Conservation (phyloP, 1,140 invertebrate species). For the Phthorimaea operculella region DNA sequence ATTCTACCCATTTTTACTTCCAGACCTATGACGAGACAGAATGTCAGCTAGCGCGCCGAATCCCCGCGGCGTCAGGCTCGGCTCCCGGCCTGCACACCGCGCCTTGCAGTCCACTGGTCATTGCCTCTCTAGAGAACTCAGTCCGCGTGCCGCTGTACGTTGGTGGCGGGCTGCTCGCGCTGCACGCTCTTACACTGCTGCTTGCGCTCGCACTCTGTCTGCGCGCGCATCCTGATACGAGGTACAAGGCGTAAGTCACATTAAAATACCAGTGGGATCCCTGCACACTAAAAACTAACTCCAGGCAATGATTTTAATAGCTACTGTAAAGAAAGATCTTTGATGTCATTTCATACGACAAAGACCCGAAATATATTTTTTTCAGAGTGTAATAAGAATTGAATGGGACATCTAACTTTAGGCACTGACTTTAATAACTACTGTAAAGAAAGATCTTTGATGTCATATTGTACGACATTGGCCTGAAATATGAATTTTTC, state of each 20-base stretch:
- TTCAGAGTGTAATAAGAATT: too few relatives aligned
- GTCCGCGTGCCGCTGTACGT: conserved; percentile 30
- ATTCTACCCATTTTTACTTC: neutral
- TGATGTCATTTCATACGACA: too few relatives aligned
- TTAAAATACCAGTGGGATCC: too few relatives aligned
- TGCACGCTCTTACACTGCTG: conserved; percentile 35
- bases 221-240: conserved; percentile 23
- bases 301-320: too few relatives aligned
- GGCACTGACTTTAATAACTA: too few relatives aligned
- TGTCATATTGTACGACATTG: too few relatives aligned
- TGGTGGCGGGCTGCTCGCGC: conserved; percentile 29
- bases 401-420: too few relatives aligned
- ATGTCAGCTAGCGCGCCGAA: conserved; percentile 24
- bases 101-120: conserved; percentile 26
- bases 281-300: too few relatives aligned
- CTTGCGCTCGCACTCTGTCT: conserved; percentile 38
- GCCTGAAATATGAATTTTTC: too few relatives aligned
- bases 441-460: too few relatives aligned
- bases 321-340: too few relatives aligned
- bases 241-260: conserved; percentile 34
- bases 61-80: conserved; percentile 19
- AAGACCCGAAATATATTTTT: too few relatives aligned
- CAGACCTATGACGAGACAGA: neutral
- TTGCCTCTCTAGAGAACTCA: conserved; percentile 19
- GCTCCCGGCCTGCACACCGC: conserved; percentile 19